Conservation (phyloP, 2,888 invertebrate genomes). For the Capitulum mitella region DNA sequence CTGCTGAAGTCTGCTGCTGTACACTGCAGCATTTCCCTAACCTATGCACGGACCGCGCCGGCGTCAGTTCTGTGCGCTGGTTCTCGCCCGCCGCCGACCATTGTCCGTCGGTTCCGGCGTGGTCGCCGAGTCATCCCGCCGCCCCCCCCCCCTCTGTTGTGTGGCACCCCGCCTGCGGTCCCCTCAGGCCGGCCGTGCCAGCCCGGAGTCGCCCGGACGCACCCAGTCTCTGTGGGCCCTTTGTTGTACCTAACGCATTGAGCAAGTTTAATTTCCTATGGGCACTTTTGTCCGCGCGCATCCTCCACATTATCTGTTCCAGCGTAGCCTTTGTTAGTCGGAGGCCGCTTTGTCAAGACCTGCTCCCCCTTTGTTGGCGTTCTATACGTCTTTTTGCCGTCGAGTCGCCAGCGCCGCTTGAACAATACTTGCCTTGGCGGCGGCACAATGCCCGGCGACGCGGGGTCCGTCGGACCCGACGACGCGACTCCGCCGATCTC, state of each 20-base stretch:
- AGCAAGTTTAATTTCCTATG: slow-evolving; percentile 24
- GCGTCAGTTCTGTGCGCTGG: too few species aligned
- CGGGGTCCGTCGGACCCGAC: not conserved
- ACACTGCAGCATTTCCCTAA: too few species aligned
- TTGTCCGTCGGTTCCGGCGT: too few species aligned
- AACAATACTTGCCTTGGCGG: slow-evolving; percentile 9
- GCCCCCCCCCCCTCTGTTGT: not conserved
- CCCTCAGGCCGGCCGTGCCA: not conserved
- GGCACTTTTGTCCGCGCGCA: slow-evolving; percentile 20
- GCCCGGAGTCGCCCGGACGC: not conserved
- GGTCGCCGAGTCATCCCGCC: too few species aligned
- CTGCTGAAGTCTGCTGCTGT: too few species aligned
- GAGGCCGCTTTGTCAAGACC: not conserved
- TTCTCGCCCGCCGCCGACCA: too few species aligned
- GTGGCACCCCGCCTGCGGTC: not conserved
- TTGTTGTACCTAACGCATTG: slow-evolving; percentile 18
- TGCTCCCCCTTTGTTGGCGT: slow-evolving; percentile 22
- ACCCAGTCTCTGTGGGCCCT: not conserved
- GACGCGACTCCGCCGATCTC: not conserved
- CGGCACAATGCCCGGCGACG: not conserved
- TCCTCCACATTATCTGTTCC: slow-evolving; percentile 24
- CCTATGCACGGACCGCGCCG: too few species aligned
- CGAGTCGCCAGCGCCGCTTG: slow-evolving; percentile 11
- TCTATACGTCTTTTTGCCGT: slow-evolving; percentile 24
- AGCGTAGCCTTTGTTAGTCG: slow-evolving; percentile 1